Evolutionary conservation across 2,888 invertebrate genomes (phyloP), one percentile per base, ranked within the genome.

Genomic region (Pachycephus smyrnensis): DNA sequence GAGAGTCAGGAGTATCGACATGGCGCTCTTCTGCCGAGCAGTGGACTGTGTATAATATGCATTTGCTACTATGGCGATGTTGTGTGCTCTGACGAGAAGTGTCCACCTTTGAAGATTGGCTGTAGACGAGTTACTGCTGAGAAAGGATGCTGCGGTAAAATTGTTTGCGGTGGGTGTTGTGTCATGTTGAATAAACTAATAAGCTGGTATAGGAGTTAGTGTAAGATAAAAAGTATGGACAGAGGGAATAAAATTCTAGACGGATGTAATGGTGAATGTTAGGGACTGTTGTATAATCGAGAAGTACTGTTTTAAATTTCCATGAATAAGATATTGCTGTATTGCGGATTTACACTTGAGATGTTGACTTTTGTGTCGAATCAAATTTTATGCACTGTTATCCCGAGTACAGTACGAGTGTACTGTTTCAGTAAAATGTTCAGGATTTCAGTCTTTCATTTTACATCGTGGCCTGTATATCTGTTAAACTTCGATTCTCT

Each of bases 1-100:
- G 88, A 93, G 77, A 92, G 92, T 23, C 88, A 88, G 73, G 92
- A 93, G 80, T 92, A 93, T 77, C 88, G 88, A 12, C 94, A 94
- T 84, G 94, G 94, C 0, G 93, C 94, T 84, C 88, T 93, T 73
- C 88, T 94, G 36, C 91, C 92, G 1, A 93, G 93, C 71, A 90
- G 92, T 40, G 92, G 92, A 79, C 91, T 93, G 4, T 94, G 94
- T 87, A 90, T 92, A 55, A 91, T 93, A 36, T 94, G 94, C 85
- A 92, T 93, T 73, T 94, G 94, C 84, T 93, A 93, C 85, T 93
- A 93, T 83, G 94, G 94, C 6, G 93, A 93, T 83, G 92, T 94
- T 40, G 92, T 93, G 1, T 94, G 94, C 82, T 93, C 94, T 79
- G 92, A 93, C 84, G 92, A 92, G 31, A 92, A 93, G 82, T 94